Evolutionary conservation across 1,140 invertebrate genomes (phyloP), one percentile per base, ranked within the genome.

Genomic region (Tetramorium parvispinum): DNA sequence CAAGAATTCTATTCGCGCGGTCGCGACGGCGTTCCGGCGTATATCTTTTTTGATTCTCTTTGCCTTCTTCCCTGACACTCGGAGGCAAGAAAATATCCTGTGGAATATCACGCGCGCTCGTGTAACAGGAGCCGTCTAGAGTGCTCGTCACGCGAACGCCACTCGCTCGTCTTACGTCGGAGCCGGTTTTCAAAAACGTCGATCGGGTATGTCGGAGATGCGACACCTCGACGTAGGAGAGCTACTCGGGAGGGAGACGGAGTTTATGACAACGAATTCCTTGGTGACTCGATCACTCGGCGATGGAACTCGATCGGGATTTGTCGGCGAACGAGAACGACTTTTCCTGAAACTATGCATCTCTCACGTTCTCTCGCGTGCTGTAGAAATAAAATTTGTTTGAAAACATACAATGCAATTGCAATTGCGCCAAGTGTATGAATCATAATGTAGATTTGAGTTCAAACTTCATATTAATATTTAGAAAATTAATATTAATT

Each of bases 191-290:
- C 83, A 53, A 86, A 85, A 89, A 89, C 77, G 88, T 89, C 88
- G 85, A 79, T 57, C 59, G 65, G 61, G 81, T 78, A 86, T 75
- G 76, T 82, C 32, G 66, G 76, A n/a, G 83, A 89, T 59, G 71
- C 87, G 81, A 89, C 88, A 78, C 65, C 53, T 13, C 55, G 68
- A 27, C 66, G 59, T n/a, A 27, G 46, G 46, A 68, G 77, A 81
- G 46, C 63, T 82, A 66, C 79, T 0, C 18, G 43, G 24, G 49
- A 51, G 27, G 46, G 21, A 53, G 43, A 8, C 49, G 43, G 75
- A 82, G 88, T 92, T 92, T 91, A 91, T 87, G 92, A 91, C 78
- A 68, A 87, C 68, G 89, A 89, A 92, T 92, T 91, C 90, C 87
- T 85, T 21, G 76, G 86, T 77, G 87, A 59, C 81, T 87, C 85